Evolutionary conservation across 1,140 invertebrate species (phyloP), one percentile per base, ranked within the genome.

Genomic region (Cydia strobilella): DNA sequence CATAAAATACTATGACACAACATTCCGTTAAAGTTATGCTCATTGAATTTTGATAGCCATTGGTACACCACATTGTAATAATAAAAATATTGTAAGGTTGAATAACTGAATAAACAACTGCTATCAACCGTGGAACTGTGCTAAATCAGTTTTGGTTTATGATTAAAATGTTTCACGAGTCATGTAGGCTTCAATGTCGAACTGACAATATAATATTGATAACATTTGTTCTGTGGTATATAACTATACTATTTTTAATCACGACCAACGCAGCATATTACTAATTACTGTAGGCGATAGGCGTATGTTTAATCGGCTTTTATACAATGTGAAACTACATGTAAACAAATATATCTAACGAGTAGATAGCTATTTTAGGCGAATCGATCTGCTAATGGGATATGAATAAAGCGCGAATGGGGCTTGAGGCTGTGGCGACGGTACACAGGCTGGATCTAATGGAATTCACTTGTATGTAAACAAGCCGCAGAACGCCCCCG

Each of bases 401-500:
- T 90, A 92, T 89, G 89, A 90, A 90, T 89, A 87, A 90, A 89
- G 88, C 86, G 83, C 76, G 82, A 83, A 78, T 77, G 85, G 65
- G 31, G 65, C 65, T 83, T 80, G 86, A 82, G 84, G 84, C 83
- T 85, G 87, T 80, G 84, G 84, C 81, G 80, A 79, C 77, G 84
- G 84, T 86, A 86, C 82, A 90, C 85, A 85, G 79, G 82, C 77
- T 85, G 88, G 84, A 84, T 88, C 89, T 91, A 92, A 92, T 92
- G 90, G 90, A 91, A 92, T 92, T 91, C 86, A 83, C 90, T 88
- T 92, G 90, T 92, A 90, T 83, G 90, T 89, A 92, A 92, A 92
- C 89, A 92, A 86, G 86, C 88, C 86, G 83, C 85, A 82, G 82
- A 82, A 76, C 83, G 82, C 84, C 81, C 83, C 84, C 84, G 82